phyloP scores from a whole-genome alignment of 2,888 invertebrate species.

The Melanchra persicariae region DNA sequence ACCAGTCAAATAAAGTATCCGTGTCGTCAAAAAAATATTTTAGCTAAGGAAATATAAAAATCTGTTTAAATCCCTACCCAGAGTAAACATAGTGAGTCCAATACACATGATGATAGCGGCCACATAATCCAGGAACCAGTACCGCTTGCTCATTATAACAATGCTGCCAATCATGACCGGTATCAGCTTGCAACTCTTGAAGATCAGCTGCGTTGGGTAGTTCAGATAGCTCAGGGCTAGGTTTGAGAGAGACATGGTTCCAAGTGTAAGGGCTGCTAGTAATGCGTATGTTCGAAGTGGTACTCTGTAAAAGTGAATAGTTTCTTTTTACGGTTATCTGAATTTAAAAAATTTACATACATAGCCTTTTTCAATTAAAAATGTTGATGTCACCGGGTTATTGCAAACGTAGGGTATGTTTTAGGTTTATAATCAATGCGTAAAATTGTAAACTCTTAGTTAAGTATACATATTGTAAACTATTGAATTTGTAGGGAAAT shows the following conservation, averaged over 20 bases:
- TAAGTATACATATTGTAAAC: no score
- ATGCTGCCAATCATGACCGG: constrained; percentile 98
- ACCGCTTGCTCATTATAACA: constrained; percentile 96
- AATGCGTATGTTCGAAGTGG: constrained; percentile 95
- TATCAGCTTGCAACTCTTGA: constrained; percentile 99
- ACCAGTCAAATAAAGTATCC: no score
- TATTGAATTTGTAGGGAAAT: no score
- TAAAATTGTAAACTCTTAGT: no score
- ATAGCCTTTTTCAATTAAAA: neutral
- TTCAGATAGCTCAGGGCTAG: constrained; percentile 98
- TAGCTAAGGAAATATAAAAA: neutral
- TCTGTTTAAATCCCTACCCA: constrained; percentile 91
- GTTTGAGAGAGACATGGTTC: constrained; percentile 99
- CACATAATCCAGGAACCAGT: constrained; percentile 95
- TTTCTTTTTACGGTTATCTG: no score
- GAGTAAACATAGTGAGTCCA: constrained; percentile 97
- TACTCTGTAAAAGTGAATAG: constrained; percentile 92
- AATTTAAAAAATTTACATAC: neutral
- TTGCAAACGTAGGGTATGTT: no score
- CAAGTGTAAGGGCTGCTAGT: constrained; percentile 96
- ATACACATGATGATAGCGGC: constrained; percentile 97
- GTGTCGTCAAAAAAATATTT: no score
- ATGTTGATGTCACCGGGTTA: no score
- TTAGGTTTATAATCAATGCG: no score
- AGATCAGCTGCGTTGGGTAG: constrained; percentile 99